These are phyloP conservation scores for Corythoichthys haematopterus DNA, from an alignment of 2,113 vertebrate species.

Conservation along the genomic window DNA sequence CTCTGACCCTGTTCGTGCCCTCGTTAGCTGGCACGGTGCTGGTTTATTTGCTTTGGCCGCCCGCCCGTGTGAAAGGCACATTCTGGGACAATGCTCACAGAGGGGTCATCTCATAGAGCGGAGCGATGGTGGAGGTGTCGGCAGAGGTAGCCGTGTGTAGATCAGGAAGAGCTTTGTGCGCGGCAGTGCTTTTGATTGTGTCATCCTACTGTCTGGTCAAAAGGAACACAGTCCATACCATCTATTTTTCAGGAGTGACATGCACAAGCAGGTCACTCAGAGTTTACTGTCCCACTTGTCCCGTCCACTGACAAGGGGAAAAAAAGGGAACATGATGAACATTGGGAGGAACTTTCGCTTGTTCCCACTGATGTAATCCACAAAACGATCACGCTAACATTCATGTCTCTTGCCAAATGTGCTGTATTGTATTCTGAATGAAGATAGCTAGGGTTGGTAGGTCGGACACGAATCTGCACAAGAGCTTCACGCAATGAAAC, in stretches of 20 bases:
- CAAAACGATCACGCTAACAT: conserved; percentile 30
- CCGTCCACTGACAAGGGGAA: conserved; percentile 7
- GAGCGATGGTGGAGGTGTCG: conserved; percentile 39
- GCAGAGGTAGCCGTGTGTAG: conserved; percentile 8
- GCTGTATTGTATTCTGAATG: conserved; percentile 28
- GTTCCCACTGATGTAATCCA: conserved; percentile 49
- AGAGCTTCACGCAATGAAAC: conserved; percentile 2
- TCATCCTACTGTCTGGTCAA: conserved; percentile 45
- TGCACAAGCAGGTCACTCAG: conserved; percentile 57
- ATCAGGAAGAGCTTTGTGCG: conserved; percentile 24
- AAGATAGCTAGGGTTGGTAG: conserved; percentile 20
- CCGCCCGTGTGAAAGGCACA: conserved; percentile 61
- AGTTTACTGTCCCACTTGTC: conserved; percentile 54
- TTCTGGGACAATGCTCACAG: conserved; percentile 46
- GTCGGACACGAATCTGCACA: conserved; percentile 14
- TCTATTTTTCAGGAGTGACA: conserved; percentile 56
- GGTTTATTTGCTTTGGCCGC: conserved; percentile 74
- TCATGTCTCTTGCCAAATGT: conserved; percentile 22
- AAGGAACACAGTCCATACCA: conserved; percentile 38
- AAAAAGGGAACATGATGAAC: conserved; percentile 28
- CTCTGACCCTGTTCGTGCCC: conserved; percentile 63
- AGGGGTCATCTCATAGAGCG: conserved; percentile 36
- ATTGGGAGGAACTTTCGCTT: conserved; percentile 26
- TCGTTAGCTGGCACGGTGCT: conserved; percentile 65
- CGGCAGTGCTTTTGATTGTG: conserved; percentile 28